Evolutionary conservation across 2,797 vertebrate genomes (phyloP).

Genomic region (Knipowitschia caucasica): DNA sequence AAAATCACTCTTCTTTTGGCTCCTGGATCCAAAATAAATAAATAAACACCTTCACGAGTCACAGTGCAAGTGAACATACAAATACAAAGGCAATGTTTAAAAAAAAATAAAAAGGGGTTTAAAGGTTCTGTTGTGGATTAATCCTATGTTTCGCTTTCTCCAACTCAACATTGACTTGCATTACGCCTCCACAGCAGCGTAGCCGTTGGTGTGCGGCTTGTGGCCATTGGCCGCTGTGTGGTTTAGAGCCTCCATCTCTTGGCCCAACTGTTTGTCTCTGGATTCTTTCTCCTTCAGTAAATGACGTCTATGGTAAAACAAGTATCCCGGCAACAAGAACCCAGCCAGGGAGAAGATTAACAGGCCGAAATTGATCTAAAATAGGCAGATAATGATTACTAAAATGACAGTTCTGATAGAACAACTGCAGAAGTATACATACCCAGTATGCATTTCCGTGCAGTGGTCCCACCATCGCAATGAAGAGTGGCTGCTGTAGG

Average conservation of each 20-base stretch:
- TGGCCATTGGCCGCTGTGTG: constrained; percentile 45
- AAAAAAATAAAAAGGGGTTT: background rate
- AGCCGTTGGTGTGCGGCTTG: constrained; percentile 61
- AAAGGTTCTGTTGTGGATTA: constrained; percentile 22
- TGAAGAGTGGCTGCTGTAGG: constrained; percentile 88
- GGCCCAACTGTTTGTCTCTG: constrained; percentile 34
- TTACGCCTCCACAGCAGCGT: constrained; percentile 54
- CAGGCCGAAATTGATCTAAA: constrained; percentile 84
- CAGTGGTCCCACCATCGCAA: constrained; percentile 79
- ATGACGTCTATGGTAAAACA: constrained; percentile 75
- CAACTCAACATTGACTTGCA: background rate
- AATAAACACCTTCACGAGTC: constrained; percentile 47
- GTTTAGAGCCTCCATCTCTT: constrained; percentile 62
- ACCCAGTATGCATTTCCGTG: constrained; percentile 82
- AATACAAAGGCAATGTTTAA: constrained; percentile 10
- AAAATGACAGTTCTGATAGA: background rate
- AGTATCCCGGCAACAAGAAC: constrained; percentile 85
- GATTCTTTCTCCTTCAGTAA: constrained; percentile 59
- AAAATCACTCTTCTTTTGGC: constrained; percentile 39
- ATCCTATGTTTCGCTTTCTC: constrained; percentile 11
- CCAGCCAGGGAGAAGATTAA: constrained; percentile 80
- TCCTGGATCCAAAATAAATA: constrained; percentile 48
- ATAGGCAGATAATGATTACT: background rate
- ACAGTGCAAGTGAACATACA: constrained; percentile 12
- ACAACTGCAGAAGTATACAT: constrained; percentile 44